These are phyloP conservation scores for Maccullochella peelii DNA, from an alignment of 2,113 vertebrate genomes.

Conservation along the genomic window DNA sequence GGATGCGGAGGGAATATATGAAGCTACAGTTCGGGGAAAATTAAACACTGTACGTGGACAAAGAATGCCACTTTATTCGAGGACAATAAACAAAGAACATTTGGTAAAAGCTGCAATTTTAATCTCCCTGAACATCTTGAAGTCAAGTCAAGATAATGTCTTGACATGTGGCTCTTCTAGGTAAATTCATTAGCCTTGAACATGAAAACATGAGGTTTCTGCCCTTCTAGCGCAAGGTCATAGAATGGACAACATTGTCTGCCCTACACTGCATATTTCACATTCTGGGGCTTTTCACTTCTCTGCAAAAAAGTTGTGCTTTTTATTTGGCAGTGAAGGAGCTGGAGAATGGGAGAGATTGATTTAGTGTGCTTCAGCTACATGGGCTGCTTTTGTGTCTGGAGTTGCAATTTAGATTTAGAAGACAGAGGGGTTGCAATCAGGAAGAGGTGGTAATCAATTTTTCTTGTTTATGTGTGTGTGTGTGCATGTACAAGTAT, in stretches of 20 bases:
- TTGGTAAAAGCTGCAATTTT: constrained; percentile 20
- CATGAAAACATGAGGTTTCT: constrained; percentile 5
- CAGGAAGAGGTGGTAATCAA: constrained; percentile 82
- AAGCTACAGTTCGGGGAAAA: constrained; percentile 8
- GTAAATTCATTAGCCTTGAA: constrained; percentile 23
- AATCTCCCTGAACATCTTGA: constrained; percentile 20
- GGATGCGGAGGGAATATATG: constrained; percentile 56
- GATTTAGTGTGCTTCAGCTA: constrained; percentile 76
- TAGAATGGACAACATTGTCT: background rate
- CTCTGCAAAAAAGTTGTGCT: constrained; percentile 63
- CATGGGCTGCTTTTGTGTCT: constrained; percentile 74
- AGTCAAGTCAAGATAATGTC: constrained; percentile 3
- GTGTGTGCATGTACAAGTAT: constrained; percentile 6
- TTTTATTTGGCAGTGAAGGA: constrained; percentile 64
- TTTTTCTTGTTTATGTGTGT: constrained; percentile 71
- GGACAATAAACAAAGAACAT: constrained; percentile 42
- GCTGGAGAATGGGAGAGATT: constrained; percentile 65
- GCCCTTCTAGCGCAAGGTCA: constrained; percentile 34
- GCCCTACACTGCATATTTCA: constrained; percentile 47
- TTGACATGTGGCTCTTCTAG: background rate
- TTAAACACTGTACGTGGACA: background rate
- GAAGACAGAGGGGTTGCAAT: constrained; percentile 82
- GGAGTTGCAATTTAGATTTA: constrained; percentile 83
- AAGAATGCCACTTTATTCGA: constrained; percentile 8
- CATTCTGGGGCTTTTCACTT: constrained; percentile 47